Percentiles rank a stretch among this genome's conserved stretches.
phyloP scores from a whole-genome alignment of 2,888 invertebrate genomes.

The Philhelius pedissequus region DNA sequence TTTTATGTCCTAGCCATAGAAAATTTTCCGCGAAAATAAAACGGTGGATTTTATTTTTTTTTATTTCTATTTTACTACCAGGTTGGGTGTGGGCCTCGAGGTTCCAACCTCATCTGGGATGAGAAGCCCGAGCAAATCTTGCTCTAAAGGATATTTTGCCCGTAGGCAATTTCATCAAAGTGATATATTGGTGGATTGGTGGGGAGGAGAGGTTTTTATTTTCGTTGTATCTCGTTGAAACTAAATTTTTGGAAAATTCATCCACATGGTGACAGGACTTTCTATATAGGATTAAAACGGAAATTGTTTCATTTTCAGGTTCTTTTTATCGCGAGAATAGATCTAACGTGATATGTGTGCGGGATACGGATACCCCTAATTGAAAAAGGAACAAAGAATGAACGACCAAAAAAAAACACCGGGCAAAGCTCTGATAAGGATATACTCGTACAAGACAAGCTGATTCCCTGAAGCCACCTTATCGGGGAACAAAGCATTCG shows the following conservation, averaged over 20 bases:
- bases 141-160: slow-evolving; percentile 37
- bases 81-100: not conserved
- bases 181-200: not conserved
- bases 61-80: not conserved
- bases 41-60: not conserved
- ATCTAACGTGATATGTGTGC: slow-evolving; percentile 49
- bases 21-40: slow-evolving; percentile 22
- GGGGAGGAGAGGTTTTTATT: not conserved
- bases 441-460: slow-evolving; percentile 38
- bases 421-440: slow-evolving; percentile 48
- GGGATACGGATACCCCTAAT: slow-evolving; percentile 35
- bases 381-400: slow-evolving; percentile 36
- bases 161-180: slow-evolving; percentile 55
- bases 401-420: not conserved
- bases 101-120: no score
- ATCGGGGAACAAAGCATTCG: not conserved
- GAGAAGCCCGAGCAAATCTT: no score
- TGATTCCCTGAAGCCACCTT: slow-evolving; percentile 11
- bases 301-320: slow-evolving; percentile 65
- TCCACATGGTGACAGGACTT: slow-evolving; percentile 52
- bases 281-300: slow-evolving; percentile 50
- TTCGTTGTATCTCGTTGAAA: not conserved
- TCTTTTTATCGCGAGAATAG: slow-evolving; percentile 52
- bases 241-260: slow-evolving; percentile 49
- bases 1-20: slow-evolving; percentile 20